These are phyloP conservation scores for Dromaius novaehollandiae DNA, from an alignment of 2,113 vertebrate species.

Conservation along the genomic window DNA sequence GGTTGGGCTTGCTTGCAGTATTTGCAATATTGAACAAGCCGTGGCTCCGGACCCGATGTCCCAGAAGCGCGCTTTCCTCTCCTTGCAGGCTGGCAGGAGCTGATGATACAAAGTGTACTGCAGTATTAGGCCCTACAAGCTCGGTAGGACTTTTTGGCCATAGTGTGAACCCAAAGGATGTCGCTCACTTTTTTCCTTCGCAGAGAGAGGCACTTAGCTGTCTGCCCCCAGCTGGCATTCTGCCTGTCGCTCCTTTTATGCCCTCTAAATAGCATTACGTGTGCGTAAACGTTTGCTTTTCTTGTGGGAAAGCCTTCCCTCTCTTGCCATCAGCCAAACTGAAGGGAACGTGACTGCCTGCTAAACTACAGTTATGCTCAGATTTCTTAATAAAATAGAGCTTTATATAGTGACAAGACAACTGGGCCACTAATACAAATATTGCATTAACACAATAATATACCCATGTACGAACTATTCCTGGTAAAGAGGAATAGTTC, in stretches of 20 bases:
- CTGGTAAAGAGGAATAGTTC: background rate
- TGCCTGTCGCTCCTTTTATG: slow-evolving; percentile 29
- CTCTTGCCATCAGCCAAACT: background rate
- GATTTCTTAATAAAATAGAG: background rate
- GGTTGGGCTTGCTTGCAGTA: background rate
- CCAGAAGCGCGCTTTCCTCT: background rate
- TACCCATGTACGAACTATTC: background rate
- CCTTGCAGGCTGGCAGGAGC: background rate
- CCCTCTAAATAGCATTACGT: slow-evolving; percentile 14
- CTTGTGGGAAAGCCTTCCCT: background rate
- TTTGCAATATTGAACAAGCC: background rate
- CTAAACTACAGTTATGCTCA: background rate
- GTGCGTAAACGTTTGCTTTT: slow-evolving; percentile 17
- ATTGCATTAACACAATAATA: background rate
- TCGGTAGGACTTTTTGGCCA: too few relatives aligned
- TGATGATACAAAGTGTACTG: background rate
- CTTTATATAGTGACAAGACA: background rate
- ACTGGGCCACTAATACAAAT: background rate
- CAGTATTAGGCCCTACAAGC: background rate
- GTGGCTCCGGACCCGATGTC: too few relatives aligned
- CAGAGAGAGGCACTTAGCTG: background rate
- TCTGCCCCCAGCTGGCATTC: background rate
- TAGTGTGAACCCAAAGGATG: background rate
- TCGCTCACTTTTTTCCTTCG: background rate
- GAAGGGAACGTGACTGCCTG: background rate